A percentile compares a stretch with the other conserved stretches of the same genome.
Conservation (phyloP, 1,140 invertebrate species). For the Asobara japonica region DNA sequence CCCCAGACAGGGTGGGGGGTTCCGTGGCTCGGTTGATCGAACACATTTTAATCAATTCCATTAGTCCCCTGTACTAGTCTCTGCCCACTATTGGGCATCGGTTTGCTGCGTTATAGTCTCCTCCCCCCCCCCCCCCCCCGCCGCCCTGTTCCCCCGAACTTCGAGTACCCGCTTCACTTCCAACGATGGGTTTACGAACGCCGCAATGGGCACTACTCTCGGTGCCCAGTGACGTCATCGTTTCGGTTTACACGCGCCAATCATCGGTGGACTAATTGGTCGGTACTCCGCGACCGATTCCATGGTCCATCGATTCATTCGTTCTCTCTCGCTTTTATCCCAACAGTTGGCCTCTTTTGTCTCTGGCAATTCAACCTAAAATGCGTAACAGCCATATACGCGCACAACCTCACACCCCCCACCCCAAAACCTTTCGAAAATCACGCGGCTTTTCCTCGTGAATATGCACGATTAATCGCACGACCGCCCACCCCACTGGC, state of each 20-base stretch:
- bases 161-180: neutral
- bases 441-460: conserved; percentile 51
- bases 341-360: conserved; percentile 27
- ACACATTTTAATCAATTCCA: conserved; percentile 69
- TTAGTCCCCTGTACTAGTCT: conserved; percentile 60
- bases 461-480: conserved; percentile 55
- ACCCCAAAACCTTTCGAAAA: conserved; percentile 25
- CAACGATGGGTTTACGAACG: conserved; percentile 17
- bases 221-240: conserved; percentile 53
- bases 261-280: conserved; percentile 62
- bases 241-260: conserved; percentile 63
- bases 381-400: neutral
- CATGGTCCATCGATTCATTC: conserved; percentile 54
- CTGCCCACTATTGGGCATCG: conserved; percentile 31
- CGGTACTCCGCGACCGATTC: conserved; percentile 57
- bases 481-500: conserved; percentile 21
- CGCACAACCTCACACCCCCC: neutral
- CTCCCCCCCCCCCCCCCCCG: neutral
- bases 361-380: neutral
- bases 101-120: conserved; percentile 19
- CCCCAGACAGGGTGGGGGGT: conserved; percentile 33
- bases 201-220: neutral
- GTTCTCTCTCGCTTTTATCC: conserved; percentile 17
- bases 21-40: conserved; percentile 60
- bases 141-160: neutral